A percentile compares a stretch with the other conserved stretches of the same genome.
Conservation (phyloP, 2,888 invertebrate genomes). For the Sarcophaga rosellei region DNA sequence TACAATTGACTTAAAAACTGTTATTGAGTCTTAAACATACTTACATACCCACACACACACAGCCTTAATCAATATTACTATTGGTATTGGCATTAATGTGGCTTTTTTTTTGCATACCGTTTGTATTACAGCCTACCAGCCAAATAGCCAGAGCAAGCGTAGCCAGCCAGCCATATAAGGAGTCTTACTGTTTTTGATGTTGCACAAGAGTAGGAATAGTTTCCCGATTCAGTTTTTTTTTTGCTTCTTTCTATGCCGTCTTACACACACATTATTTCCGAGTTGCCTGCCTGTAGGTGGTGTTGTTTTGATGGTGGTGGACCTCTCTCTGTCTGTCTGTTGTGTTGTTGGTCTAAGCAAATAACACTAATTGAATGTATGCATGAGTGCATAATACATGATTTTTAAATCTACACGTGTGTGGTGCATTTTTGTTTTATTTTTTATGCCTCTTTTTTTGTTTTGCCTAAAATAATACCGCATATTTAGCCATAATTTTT, state of each 20-base stretch:
- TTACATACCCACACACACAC: constrained; percentile 19
- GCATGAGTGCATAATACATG: constrained; percentile 65
- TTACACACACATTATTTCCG: constrained; percentile 35
- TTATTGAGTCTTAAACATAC: constrained; percentile 61
- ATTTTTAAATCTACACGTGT: constrained; percentile 65
- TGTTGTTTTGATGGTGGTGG: constrained; percentile 15
- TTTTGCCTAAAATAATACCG: constrained; percentile 17
- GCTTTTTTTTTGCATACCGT: not conserved
- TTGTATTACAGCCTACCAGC: not conserved
- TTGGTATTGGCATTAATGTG: not conserved
- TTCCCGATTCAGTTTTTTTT: constrained; percentile 8
- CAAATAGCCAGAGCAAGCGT: not conserved
- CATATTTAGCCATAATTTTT: constrained; percentile 54
- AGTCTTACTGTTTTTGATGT: constrained; percentile 43
- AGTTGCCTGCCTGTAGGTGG: constrained; percentile 63
- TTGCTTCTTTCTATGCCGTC: not conserved
- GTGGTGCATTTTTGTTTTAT: constrained; percentile 40
- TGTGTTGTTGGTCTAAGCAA: constrained; percentile 60
- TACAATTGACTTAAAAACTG: constrained; percentile 66
- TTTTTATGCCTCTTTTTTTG: constrained; percentile 6
- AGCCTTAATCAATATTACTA: not conserved
- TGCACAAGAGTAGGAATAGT: constrained; percentile 18
- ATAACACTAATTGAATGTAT: constrained; percentile 68
- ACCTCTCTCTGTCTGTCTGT: constrained; percentile 41
- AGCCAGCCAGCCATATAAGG: constrained; percentile 43